Percentiles rank a stretch among this genome's conserved stretches.
Conservation (phyloP, 1,140 invertebrate genomes). For the Hyphantria cunea region DNA sequence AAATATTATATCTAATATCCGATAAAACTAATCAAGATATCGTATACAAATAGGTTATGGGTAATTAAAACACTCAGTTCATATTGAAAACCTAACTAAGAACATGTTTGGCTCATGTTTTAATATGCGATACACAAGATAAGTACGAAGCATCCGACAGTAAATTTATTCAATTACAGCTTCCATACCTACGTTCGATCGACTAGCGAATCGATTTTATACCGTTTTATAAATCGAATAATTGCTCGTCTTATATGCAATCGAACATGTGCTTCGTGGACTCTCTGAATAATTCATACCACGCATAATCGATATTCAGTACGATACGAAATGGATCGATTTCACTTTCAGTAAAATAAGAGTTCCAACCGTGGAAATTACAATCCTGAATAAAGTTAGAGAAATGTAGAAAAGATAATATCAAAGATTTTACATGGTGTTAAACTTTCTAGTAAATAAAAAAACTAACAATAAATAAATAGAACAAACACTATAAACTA, state of each 20-base stretch:
- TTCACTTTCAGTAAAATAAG: conserved; percentile 33
- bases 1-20: neutral
- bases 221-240: conserved; percentile 28
- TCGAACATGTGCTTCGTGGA: conserved; percentile 17
- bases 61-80: conserved; percentile 19
- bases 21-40: conserved; percentile 24
- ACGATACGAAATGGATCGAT: conserved; percentile 34
- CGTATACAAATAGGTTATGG: conserved; percentile 16
- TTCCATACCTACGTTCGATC: conserved; percentile 3
- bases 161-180: conserved; percentile 26
- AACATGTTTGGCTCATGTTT: conserved; percentile 1
- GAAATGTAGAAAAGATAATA: conserved; percentile 28
- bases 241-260: conserved; percentile 19
- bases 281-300: conserved; percentile 34
- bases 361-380: conserved; percentile 26
- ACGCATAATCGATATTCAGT: conserved; percentile 33
- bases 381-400: conserved; percentile 8
- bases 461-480: conserved; percentile 18
- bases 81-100: conserved; percentile 12
- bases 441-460: conserved; percentile 20
- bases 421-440: conserved; percentile 7
- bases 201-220: neutral
- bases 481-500: conserved; percentile 34
- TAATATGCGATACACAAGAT: conserved; percentile 21
- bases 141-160: conserved; percentile 2